phyloP scores from a whole-genome alignment of 2,797 vertebrate genomes.

The Chelmon rostratus region DNA sequence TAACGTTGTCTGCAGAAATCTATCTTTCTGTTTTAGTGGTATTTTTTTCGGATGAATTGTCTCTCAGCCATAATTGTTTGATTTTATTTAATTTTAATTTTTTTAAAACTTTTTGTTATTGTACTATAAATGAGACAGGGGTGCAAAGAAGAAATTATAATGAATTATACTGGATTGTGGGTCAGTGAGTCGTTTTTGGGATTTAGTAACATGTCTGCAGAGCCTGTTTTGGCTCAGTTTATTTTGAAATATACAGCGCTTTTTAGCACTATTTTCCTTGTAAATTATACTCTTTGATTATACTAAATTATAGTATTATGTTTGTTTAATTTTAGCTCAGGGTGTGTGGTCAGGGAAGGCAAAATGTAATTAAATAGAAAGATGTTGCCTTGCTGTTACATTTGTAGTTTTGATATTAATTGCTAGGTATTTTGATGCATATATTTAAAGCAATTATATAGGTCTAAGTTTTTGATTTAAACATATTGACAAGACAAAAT shows the following conservation, averaged over 20 bases:
- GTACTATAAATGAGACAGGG: not conserved
- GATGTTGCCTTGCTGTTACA: not conserved
- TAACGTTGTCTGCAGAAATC: conserved; percentile 26
- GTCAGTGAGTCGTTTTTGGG: conserved; percentile 1
- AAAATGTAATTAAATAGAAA: conserved; percentile 12
- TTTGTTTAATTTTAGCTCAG: conserved; percentile 6
- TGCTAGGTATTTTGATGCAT: conserved; percentile 8
- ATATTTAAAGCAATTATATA: conserved; percentile 10
- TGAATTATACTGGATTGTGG: not conserved
- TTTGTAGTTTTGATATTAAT: conserved; percentile 5
- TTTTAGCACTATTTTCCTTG: conserved; percentile 1
- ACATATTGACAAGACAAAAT: not conserved
- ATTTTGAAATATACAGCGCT: not conserved
- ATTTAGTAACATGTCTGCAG: conserved; percentile 11
- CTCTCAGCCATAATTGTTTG: not conserved
- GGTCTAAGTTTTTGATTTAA: too few species aligned
- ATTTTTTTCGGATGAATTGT: conserved; percentile 15
- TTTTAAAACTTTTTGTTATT: not conserved
- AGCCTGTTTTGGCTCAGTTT: conserved; percentile 1
- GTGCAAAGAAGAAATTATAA: not conserved
- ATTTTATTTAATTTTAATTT: not conserved
- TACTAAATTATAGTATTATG: not conserved
- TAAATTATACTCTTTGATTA: conserved; percentile 1
- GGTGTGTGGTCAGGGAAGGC: not conserved
- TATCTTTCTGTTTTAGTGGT: conserved; percentile 11